Evolutionary conservation across 2,797 vertebrate genomes (phyloP).

Genomic region (Argya squamiceps): DNA sequence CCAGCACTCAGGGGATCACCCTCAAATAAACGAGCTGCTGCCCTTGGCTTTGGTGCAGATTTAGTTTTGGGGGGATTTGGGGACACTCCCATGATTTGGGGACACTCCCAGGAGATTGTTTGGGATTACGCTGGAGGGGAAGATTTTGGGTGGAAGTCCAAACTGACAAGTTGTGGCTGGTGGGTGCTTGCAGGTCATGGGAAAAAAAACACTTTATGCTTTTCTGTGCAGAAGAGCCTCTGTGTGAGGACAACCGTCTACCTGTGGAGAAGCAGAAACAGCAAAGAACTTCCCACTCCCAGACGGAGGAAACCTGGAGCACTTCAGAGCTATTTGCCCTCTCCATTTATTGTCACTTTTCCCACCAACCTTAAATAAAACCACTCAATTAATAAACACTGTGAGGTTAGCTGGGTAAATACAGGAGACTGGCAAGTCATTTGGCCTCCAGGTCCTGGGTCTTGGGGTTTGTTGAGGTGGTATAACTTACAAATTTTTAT

Average conservation of each 20-base stretch:
- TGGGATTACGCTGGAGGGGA: accelerated
- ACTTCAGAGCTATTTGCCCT: neutral
- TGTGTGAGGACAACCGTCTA: neutral
- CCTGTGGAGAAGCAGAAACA: neutral
- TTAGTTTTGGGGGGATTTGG: neutral
- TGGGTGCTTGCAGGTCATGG: neutral
- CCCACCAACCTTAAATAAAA: neutral
- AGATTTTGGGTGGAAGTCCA: neutral
- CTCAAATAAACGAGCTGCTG: neutral
- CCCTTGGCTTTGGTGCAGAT: neutral
- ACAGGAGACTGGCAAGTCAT: neutral
- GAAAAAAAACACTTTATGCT: too few relatives aligned
- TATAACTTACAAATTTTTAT: neutral
- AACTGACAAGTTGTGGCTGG: neutral
- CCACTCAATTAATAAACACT: neutral
- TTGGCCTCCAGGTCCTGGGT: neutral
- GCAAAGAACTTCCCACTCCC: neutral
- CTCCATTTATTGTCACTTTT: neutral
- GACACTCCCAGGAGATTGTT: neutral
- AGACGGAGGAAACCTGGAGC: neutral
- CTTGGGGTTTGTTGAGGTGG: neutral
- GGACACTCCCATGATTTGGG: neutral
- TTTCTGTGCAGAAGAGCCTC: neutral
- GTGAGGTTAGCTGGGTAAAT: neutral
- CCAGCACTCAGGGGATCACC: neutral